These are phyloP conservation scores for Muntiacus reevesi DNA, from an alignment of 2,113 vertebrate species.

Conservation along the genomic window DNA sequence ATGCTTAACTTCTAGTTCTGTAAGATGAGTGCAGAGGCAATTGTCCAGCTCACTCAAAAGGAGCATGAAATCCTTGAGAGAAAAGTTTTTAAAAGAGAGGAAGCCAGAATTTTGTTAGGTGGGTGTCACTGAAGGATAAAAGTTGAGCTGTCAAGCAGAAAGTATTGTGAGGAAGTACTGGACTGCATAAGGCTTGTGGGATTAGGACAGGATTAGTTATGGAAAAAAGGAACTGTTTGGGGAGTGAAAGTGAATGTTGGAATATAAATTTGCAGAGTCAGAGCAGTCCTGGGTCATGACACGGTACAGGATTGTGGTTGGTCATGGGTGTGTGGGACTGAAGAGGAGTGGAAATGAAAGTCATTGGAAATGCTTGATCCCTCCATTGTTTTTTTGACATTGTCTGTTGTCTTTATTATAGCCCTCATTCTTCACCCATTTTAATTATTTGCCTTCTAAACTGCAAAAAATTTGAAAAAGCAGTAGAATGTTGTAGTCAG, in stretches of 20 bases:
- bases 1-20: not conserved
- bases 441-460: constrained; percentile 13
- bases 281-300: not conserved
- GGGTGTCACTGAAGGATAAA: not conserved
- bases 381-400: not conserved
- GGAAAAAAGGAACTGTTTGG: not conserved
- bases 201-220: not conserved
- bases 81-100: not conserved
- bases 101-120: not conserved
- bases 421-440: not conserved
- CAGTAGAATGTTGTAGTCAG: not conserved
- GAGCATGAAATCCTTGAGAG: not conserved
- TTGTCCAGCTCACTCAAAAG: not conserved
- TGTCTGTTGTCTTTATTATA: not conserved
- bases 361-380: not conserved
- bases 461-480: not conserved
- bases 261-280: not conserved
- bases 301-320: not conserved
- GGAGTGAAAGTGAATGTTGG: not conserved
- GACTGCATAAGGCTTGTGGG: not conserved
- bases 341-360: not conserved
- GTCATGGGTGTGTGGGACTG: not conserved
- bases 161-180: not conserved
- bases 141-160: not conserved
- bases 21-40: not conserved